phyloP scores from a whole-genome alignment of 2,113 vertebrate species.

The Siphamia tubifer region DNA sequence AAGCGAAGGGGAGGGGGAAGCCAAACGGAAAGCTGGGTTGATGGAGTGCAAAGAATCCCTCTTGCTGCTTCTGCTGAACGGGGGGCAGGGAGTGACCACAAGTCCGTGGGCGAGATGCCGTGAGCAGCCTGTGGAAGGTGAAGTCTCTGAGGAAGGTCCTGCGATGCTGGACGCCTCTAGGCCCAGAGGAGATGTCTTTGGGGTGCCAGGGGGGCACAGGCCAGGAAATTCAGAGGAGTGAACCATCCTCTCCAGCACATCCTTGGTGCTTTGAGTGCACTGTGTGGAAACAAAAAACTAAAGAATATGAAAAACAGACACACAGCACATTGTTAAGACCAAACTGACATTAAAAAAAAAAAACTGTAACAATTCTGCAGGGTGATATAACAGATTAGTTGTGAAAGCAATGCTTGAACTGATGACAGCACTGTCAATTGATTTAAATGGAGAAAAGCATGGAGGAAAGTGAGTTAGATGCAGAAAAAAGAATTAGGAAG shows the following conservation, averaged over 20 bases:
- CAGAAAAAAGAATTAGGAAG: slow-evolving; percentile 13
- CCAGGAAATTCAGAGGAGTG: slow-evolving; percentile 55
- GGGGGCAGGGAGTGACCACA: slow-evolving; percentile 19
- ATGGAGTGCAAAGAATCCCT: slow-evolving; percentile 63
- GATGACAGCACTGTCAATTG: background rate
- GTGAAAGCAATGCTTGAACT: slow-evolving; percentile 10
- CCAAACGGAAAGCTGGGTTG: slow-evolving; percentile 70
- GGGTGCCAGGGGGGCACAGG: slow-evolving; percentile 57
- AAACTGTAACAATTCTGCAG: background rate
- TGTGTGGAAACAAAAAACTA: slow-evolving; percentile 21
- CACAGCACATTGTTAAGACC: background rate
- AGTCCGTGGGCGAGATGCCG: background rate
- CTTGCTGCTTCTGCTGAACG: slow-evolving; percentile 45
- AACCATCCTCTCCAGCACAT: slow-evolving; percentile 72
- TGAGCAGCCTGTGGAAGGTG: slow-evolving; percentile 30
- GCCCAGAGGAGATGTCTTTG: slow-evolving; percentile 65
- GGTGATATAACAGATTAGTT: slow-evolving; percentile 20
- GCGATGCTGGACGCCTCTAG: slow-evolving; percentile 37
- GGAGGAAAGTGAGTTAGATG: slow-evolving; percentile 10
- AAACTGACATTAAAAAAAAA: background rate
- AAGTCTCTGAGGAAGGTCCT: slow-evolving; percentile 5
- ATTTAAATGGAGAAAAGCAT: slow-evolving; percentile 17
- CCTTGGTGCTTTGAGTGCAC: slow-evolving; percentile 78
- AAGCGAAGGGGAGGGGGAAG: slow-evolving; percentile 64
- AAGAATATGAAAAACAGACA: background rate